A percentile compares a stretch with the other conserved stretches of the same genome.
These are phyloP conservation scores for Ypsolopha sequella DNA, from an alignment of 2,888 invertebrate genomes.

Conservation along the genomic window DNA sequence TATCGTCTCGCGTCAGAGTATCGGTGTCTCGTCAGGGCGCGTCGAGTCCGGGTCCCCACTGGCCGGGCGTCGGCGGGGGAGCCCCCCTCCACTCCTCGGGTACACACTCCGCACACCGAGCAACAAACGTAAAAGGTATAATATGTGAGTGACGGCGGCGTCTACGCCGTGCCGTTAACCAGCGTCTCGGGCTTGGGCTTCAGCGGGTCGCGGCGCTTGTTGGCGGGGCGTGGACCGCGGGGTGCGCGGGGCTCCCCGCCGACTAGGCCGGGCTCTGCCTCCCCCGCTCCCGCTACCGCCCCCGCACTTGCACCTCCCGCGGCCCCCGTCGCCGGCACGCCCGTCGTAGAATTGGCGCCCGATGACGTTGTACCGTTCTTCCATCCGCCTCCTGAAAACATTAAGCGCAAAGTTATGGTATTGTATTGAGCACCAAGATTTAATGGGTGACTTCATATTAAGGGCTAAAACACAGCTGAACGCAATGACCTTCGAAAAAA, in stretches of 20 bases:
- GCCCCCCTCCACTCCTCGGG: no score
- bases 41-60: slow-evolving; percentile 2
- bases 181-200: slow-evolving; percentile 73
- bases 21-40: slow-evolving; percentile 6
- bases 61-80: neutral
- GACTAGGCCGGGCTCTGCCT: slow-evolving; percentile 23
- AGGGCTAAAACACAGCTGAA: no score
- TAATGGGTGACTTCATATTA: no score
- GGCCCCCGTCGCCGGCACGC: slow-evolving; percentile 9
- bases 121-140: slow-evolving; percentile 1
- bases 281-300: slow-evolving; percentile 27
- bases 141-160: slow-evolving; percentile 4
- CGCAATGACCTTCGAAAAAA: neutral
- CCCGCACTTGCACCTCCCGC: slow-evolving; percentile 17
- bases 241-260: slow-evolving; percentile 14
- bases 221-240: slow-evolving; percentile 14
- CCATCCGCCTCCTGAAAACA: slow-evolving; percentile 47
- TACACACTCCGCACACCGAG: neutral
- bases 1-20: neutral
- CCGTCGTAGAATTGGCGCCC: slow-evolving; percentile 3
- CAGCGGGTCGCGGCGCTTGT: slow-evolving; percentile 45
- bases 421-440: no score
- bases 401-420: no score
- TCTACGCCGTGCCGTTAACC: slow-evolving; percentile 75
- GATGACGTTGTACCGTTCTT: slow-evolving; percentile 41